These are phyloP conservation scores for Pyrochroa serraticornis DNA, from an alignment of 2,888 invertebrate genomes.

Conservation along the genomic window DNA sequence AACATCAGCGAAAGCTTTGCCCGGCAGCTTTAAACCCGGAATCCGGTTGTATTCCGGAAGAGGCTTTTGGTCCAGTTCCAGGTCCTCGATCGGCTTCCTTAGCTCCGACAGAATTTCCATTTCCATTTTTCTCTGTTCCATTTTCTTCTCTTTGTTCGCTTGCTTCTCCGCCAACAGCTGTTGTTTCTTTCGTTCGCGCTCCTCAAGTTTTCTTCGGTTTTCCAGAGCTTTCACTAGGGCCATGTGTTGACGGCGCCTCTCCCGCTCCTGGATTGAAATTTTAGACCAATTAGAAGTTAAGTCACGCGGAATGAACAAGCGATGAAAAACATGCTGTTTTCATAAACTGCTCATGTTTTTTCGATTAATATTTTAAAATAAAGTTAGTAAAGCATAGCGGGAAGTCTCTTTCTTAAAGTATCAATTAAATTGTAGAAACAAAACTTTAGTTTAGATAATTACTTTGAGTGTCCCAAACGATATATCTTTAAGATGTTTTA, in stretches of 20 bases:
- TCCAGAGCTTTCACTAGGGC: constrained; percentile 87
- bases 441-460: background rate
- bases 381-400: constrained; percentile 24
- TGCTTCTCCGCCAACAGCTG: constrained; percentile 83
- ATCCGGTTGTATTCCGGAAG: constrained; percentile 78
- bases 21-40: constrained; percentile 69
- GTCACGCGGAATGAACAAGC: constrained; percentile 1
- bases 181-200: constrained; percentile 77
- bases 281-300: constrained; percentile 5
- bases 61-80: constrained; percentile 78
- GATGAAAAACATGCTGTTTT: constrained; percentile 19
- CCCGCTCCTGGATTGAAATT: constrained; percentile 71
- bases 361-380: constrained; percentile 18
- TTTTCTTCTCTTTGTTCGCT: constrained; percentile 82
- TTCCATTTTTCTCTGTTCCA: constrained; percentile 73
- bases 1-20: constrained; percentile 88
- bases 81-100: constrained; percentile 90
- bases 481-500: background rate
- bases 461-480: background rate
- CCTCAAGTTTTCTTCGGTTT: constrained; percentile 84
- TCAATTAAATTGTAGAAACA: background rate
- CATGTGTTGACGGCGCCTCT: constrained; percentile 89
- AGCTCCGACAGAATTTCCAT: constrained; percentile 72
- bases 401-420: background rate
- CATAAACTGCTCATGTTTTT: background rate